A percentile compares a stretch with the other conserved stretches of the same genome.
phyloP scores from a whole-genome alignment of 1,140 invertebrate genomes.

The Chlorops oryzae region DNA sequence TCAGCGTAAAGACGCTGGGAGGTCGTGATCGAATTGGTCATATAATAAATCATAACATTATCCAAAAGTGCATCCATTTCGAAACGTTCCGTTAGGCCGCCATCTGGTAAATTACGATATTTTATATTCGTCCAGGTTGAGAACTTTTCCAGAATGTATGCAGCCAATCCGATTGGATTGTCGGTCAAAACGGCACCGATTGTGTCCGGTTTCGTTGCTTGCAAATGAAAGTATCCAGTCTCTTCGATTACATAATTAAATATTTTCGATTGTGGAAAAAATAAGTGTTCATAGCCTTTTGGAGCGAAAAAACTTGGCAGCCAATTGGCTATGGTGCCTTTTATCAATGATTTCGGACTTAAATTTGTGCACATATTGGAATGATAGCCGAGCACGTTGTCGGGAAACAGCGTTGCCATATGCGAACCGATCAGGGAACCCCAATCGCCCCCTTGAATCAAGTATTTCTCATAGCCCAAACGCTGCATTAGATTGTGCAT shows the following conservation, averaged over 20 bases:
- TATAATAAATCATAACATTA: constrained; percentile 86
- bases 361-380: constrained; percentile 55
- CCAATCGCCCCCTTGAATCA: constrained; percentile 81
- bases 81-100: constrained; percentile 59
- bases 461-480: constrained; percentile 70
- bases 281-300: constrained; percentile 51
- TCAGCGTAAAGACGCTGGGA: constrained; percentile 73
- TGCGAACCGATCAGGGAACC: constrained; percentile 56
- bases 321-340: constrained; percentile 48
- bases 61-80: constrained; percentile 73
- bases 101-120: constrained; percentile 57
- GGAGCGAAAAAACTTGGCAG: constrained; percentile 56
- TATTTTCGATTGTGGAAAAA: constrained; percentile 58
- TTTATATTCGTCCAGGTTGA: constrained; percentile 64
- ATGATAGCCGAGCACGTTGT: constrained; percentile 59
- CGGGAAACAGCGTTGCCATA: constrained; percentile 65
- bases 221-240: constrained; percentile 75
- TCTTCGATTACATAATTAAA: constrained; percentile 58
- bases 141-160: constrained; percentile 83
- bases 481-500: constrained; percentile 78
- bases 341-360: constrained; percentile 24
- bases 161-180: constrained; percentile 69
- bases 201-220: constrained; percentile 87
- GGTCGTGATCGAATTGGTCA: constrained; percentile 67
- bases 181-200: constrained; percentile 60